These are phyloP conservation scores for Aphis craccivora DNA, from an alignment of 1,140 invertebrate genomes.

Conservation along the genomic window DNA sequence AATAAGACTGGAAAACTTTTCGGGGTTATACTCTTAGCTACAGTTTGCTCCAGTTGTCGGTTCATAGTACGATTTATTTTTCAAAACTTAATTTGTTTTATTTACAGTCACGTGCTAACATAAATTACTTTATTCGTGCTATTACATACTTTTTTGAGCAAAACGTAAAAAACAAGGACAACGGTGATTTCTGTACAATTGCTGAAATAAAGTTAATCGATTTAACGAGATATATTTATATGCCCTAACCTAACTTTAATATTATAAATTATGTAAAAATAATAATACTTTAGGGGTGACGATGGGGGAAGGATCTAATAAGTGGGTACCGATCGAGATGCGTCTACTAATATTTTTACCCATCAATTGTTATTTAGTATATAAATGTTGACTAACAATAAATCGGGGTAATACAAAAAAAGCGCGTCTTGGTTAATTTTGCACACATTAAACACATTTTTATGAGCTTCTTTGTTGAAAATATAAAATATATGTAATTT, in stretches of 20 bases:
- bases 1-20: background rate
- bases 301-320: background rate
- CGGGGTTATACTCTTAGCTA: background rate
- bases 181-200: background rate
- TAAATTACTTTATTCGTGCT: background rate
- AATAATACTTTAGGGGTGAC: background rate
- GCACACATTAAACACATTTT: background rate
- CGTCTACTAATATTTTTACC: background rate
- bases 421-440: background rate
- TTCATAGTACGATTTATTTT: background rate
- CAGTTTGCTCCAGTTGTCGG: background rate
- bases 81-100: background rate
- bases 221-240: background rate
- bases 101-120: background rate
- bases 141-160: background rate
- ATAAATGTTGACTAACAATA: too few relatives aligned
- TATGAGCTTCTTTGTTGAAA: background rate
- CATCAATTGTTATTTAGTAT: background rate
- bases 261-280: background rate
- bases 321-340: background rate
- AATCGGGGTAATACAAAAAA: background rate
- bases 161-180: background rate
- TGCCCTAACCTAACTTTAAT: background rate
- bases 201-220: background rate
- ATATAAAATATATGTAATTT: background rate